phyloP scores from a whole-genome alignment of 2,888 invertebrate genomes.

The Epirrhoe alternata region DNA sequence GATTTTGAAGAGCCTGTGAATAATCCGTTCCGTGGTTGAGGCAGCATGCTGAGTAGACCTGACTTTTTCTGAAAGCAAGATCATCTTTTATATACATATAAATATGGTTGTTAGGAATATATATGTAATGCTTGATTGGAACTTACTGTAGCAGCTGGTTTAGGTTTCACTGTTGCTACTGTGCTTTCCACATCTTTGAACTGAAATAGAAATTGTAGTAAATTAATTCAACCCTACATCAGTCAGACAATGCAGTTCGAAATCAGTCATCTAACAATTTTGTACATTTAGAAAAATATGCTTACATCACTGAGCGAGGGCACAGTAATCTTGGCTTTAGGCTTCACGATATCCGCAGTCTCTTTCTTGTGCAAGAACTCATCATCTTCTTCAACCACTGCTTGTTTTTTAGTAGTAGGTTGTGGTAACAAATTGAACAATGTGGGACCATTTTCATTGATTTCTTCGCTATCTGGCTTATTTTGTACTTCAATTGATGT shows the following conservation, averaged over 20 bases:
- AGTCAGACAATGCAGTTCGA: background rate
- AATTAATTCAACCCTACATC: constrained; percentile 9
- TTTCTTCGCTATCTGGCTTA: constrained; percentile 2
- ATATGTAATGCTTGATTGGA: background rate
- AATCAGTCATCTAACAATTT: background rate
- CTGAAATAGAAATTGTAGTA: constrained; percentile 57
- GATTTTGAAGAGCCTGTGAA: constrained; percentile 60
- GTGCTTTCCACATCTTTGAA: constrained; percentile 86
- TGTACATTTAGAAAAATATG: background rate
- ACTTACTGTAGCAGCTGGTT: constrained; percentile 80
- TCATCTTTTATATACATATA: background rate
- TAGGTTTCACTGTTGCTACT: constrained; percentile 70
- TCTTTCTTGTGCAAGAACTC: constrained; percentile 87
- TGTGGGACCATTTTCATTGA: constrained; percentile 44
- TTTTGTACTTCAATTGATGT: constrained; percentile 22
- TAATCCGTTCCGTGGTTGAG: constrained; percentile 86
- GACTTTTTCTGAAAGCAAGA: constrained; percentile 82
- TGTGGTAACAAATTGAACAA: constrained; percentile 79
- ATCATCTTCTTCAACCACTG: constrained; percentile 85
- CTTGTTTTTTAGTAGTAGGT: constrained; percentile 68
- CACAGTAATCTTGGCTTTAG: constrained; percentile 87
- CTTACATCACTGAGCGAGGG: constrained; percentile 88
- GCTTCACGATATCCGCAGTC: constrained; percentile 64
- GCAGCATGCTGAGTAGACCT: constrained; percentile 88
- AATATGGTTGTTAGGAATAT: background rate